A percentile compares a stretch with the other conserved stretches of the same genome.
These are phyloP conservation scores for Tetragonula carbonaria DNA, from an alignment of 2,888 invertebrate genomes.

Conservation along the genomic window DNA sequence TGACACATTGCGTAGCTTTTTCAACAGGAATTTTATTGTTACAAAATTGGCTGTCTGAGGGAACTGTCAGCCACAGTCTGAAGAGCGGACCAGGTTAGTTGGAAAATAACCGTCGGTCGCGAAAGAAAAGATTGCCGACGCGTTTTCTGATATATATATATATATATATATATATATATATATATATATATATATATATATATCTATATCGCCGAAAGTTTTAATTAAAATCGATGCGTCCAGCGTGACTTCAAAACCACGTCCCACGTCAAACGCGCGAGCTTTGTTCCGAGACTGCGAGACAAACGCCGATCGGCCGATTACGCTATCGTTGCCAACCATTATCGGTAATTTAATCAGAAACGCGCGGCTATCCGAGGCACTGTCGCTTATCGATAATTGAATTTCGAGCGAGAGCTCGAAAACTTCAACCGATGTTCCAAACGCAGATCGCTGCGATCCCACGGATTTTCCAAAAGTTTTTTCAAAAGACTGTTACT, in stretches of 20 bases:
- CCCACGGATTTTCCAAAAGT: background rate
- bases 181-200: no score
- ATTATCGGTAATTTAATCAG: constrained; percentile 41
- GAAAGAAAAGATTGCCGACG: background rate
- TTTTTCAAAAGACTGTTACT: background rate
- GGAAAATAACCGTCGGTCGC: no score
- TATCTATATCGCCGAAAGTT: background rate
- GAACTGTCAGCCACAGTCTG: no score
- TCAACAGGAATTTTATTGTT: no score
- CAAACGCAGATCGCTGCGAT: background rate
- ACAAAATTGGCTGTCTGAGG: no score
- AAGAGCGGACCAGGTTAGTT: no score
- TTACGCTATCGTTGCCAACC: background rate
- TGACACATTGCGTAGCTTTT: no score
- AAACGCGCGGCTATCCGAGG: background rate
- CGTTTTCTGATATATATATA: background rate
- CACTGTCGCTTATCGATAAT: constrained; percentile 33
- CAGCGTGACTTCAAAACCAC: constrained; percentile 5
- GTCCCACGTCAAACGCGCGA: background rate
- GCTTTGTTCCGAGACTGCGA: background rate
- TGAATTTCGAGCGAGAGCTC: constrained; percentile 21
- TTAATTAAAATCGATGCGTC: constrained; percentile 41
- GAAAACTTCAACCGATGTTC: background rate
- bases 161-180: background rate
- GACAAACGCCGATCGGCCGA: constrained; percentile 2